phyloP scores from a whole-genome alignment of 2,113 vertebrate species.

The Strix aluco region DNA sequence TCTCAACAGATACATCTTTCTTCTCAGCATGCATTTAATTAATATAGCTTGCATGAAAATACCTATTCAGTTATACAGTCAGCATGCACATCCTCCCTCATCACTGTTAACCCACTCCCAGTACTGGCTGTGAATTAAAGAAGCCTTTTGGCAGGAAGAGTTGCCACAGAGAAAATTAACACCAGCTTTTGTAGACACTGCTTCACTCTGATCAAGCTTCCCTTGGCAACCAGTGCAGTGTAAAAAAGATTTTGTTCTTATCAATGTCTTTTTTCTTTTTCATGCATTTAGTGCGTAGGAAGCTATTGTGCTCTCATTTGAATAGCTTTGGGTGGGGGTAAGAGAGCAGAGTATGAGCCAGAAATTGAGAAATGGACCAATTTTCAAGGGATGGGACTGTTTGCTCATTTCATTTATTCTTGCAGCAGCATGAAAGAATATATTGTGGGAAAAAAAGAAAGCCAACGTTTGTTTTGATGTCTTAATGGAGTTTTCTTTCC shows the following conservation, averaged over 20 bases:
- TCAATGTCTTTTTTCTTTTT: conserved; percentile 24
- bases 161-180: conserved; percentile 33
- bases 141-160: conserved; percentile 28
- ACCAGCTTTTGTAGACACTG: conserved; percentile 28
- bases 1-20: conserved; percentile 4
- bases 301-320: conserved; percentile 12
- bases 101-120: background rate
- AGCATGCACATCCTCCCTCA: background rate
- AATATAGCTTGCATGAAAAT: conserved; percentile 16
- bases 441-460: background rate
- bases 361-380: background rate
- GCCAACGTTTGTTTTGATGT: background rate
- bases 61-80: conserved; percentile 18
- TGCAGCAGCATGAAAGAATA: background rate
- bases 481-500: conserved; percentile 15
- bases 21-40: conserved; percentile 26
- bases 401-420: conserved; percentile 25
- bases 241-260: conserved; percentile 45
- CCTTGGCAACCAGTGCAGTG: conserved; percentile 32
- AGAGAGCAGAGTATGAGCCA: background rate
- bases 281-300: conserved; percentile 33
- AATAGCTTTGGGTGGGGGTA: background rate
- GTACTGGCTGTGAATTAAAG: conserved; percentile 26
- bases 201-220: conserved; percentile 34
- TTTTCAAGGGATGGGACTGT: background rate